A percentile compares a stretch with the other conserved stretches of the same genome.
These are phyloP conservation scores for Sitobion miscanthi DNA, from an alignment of 1,140 invertebrate species.

Conservation along the genomic window DNA sequence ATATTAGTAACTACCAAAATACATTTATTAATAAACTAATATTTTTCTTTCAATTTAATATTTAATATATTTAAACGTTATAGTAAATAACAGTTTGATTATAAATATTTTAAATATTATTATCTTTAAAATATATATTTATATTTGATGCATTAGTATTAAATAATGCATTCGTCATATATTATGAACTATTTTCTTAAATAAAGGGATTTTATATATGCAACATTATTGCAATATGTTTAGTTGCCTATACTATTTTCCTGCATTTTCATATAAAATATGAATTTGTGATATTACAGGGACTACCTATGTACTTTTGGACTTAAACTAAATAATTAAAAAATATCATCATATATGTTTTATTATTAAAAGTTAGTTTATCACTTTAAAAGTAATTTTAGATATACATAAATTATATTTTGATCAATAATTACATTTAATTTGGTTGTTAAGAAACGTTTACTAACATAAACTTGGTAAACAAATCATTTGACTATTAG, in stretches of 20 bases:
- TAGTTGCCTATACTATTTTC: constrained; percentile 20
- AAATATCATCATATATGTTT: background rate
- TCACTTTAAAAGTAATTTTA: no score
- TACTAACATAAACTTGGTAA: background rate
- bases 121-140: background rate
- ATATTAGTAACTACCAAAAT: background rate
- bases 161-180: no score
- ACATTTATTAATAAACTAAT: background rate
- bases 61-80: background rate
- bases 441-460: background rate
- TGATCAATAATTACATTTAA: background rate
- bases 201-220: background rate
- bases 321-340: background rate
- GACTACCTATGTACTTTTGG: background rate
- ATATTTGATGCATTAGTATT: no score
- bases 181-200: background rate
- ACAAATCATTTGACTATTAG: background rate
- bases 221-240: background rate
- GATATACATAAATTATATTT: no score
- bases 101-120: background rate
- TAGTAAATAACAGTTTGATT: background rate
- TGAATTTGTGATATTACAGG: background rate
- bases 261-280: background rate
- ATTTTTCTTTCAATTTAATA: background rate
- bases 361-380: no score